Evolutionary conservation across 2,888 invertebrate species (phyloP).

Genomic region (Dioctria rufipes): DNA sequence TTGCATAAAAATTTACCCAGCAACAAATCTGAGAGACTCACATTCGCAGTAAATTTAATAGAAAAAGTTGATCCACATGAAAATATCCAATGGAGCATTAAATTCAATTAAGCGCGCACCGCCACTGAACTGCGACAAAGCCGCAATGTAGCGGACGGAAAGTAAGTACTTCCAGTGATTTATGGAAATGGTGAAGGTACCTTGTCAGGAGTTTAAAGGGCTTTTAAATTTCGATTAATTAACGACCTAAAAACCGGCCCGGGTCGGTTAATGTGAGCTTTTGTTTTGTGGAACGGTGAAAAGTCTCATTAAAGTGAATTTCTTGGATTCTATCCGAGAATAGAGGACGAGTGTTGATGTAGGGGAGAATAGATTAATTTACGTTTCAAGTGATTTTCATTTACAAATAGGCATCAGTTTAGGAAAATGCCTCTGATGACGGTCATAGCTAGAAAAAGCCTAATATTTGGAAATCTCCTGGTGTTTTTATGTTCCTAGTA

Average conservation of each 20-base stretch:
- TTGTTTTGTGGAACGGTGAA: not conserved
- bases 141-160: conserved; percentile 48
- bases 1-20: not conserved
- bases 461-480: conserved; percentile 18
- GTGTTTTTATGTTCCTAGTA: conserved; percentile 31
- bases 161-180: conserved; percentile 44
- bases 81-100: conserved; percentile 47
- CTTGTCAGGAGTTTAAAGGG: conserved; percentile 39
- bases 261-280: not conserved
- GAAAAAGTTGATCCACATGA: conserved; percentile 39
- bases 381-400: conserved; percentile 16
- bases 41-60: conserved; percentile 42
- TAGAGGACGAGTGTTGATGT: not conserved
- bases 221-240: conserved; percentile 50
- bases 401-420: conserved; percentile 38
- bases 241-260: conserved; percentile 17
- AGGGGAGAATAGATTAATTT: conserved; percentile 14
- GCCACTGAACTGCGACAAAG: conserved; percentile 9
- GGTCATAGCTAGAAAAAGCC: not conserved
- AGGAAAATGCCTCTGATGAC: not conserved
- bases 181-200: conserved; percentile 48
- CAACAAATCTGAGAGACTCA: not conserved
- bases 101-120: conserved; percentile 39
- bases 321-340: not conserved
- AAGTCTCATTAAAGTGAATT: conserved; percentile 41